Evolutionary conservation across 2,113 vertebrate species (phyloP).

Genomic region (Anarrhichthys ocellatus): DNA sequence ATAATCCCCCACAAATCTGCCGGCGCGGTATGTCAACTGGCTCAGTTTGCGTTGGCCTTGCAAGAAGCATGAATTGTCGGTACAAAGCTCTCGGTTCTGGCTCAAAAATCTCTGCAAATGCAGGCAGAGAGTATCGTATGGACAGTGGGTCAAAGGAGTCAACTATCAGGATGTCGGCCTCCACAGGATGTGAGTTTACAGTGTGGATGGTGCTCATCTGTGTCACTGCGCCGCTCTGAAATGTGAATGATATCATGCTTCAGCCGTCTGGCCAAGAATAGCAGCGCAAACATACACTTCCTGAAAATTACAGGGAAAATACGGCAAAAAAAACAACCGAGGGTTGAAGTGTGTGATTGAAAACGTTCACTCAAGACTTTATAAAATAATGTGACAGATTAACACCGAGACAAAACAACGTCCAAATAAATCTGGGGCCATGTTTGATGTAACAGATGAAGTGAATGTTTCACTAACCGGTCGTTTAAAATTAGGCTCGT

Average conservation of each 20-base stretch:
- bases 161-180: constrained; percentile 61
- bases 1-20: constrained; percentile 66
- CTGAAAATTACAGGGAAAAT: constrained; percentile 20
- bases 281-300: constrained; percentile 43
- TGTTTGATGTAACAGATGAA: not conserved
- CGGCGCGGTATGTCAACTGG: constrained; percentile 34
- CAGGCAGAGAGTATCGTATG: constrained; percentile 51
- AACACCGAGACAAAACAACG: not conserved
- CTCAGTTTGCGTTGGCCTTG: constrained; percentile 40
- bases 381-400: not conserved
- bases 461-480: not conserved
- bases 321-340: not conserved
- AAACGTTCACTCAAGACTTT: not conserved
- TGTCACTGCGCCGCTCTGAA: constrained; percentile 14
- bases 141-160: constrained; percentile 54
- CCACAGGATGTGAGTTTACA: constrained; percentile 62
- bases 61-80: constrained; percentile 28
- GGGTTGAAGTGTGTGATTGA: not conserved
- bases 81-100: constrained; percentile 30
- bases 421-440: not conserved
- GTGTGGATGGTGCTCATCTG: constrained; percentile 42
- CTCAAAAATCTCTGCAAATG: constrained; percentile 24
- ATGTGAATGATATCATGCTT: constrained; percentile 57
- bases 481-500: not conserved
- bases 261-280: constrained; percentile 45